Evolutionary conservation across 2,888 invertebrate genomes (phyloP), one percentile per base, ranked within the genome.

Genomic region (Abscondita cerata): DNA sequence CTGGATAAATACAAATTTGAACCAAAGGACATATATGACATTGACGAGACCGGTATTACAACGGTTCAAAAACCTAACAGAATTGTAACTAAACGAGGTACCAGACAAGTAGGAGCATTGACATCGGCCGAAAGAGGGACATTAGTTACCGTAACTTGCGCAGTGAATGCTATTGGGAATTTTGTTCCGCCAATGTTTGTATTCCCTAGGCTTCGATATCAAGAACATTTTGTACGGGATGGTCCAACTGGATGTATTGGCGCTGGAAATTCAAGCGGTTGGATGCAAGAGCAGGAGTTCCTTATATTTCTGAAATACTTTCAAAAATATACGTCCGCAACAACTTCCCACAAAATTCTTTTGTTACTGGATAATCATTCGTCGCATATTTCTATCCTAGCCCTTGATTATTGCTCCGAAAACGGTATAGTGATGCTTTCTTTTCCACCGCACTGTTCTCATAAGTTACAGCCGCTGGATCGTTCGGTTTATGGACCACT

Each of bases 1-100:
- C 53, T 66, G 64, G 70, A 65, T 11, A 68, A 66, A 52, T 64
- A 66, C 59, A 69, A 70, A 34, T 71, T 70, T 70, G 56, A 62
- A 64, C 60, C 71, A 19, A 65, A 69, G 34, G 70, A 78, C 65
- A 78, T 80, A 41, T 80, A 69, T 56, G 80, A 81, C 65, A 63
- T 76, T 16, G 78, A 79, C 55, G 76, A 80, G 65, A 76, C 76
- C 1, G 78, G 76, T 1, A 62, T 78, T 0, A 78, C 79, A 4
- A 79, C 78, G 1, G 80, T 80, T 1, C 77, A 79, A 59, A 76
- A 72, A 59, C 78, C 78, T 2, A 46, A 59, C 36, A 68, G 40
- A 68, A 52, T 79, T 12, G 52, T 78, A 44, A 76, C 75, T 8
- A 59, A 60, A 46, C 70, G 68, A 62, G 77, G 76, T n/a, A 51